These are phyloP conservation scores for Halcyon senegalensis DNA, from an alignment of 2,113 vertebrate genomes.

Conservation along the genomic window DNA sequence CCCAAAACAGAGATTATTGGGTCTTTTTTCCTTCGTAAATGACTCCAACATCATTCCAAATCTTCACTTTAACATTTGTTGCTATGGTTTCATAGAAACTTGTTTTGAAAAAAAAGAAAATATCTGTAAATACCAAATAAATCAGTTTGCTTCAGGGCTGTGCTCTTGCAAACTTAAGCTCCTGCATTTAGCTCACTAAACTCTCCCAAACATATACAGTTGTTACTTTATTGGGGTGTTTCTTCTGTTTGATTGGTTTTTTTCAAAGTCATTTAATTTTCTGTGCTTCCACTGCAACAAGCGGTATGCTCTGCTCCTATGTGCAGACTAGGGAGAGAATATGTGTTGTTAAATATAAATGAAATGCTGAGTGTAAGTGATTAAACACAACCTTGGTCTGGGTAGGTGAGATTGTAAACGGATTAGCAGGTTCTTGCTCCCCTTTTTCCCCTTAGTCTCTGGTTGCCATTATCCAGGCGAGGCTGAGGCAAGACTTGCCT, in stretches of 20 bases:
- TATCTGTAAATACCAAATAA: conserved; percentile 37
- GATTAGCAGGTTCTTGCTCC: not conserved
- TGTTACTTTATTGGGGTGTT: not conserved
- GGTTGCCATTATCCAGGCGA: not conserved
- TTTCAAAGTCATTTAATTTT: not conserved
- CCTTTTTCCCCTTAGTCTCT: not conserved
- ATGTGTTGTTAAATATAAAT: not conserved
- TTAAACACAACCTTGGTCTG: not conserved
- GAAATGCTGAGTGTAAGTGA: not conserved
- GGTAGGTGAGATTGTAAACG: not conserved
- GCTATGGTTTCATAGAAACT: conserved; percentile 44
- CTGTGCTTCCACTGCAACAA: not conserved
- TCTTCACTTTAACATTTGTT: conserved; percentile 13
- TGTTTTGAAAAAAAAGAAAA: conserved; percentile 21
- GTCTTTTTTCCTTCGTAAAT: not conserved
- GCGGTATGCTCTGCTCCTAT: not conserved
- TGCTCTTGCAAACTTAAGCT: not conserved
- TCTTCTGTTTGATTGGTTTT: not conserved
- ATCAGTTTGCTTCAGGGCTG: conserved; percentile 4
- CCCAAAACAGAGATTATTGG: not conserved
- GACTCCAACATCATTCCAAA: conserved; percentile 31
- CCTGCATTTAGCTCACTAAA: not conserved
- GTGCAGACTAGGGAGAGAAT: not conserved
- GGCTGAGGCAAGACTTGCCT: not conserved
- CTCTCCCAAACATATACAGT: not conserved